Conservation (phyloP, 2,113 vertebrate species). For the Ictalurus furcatus region DNA sequence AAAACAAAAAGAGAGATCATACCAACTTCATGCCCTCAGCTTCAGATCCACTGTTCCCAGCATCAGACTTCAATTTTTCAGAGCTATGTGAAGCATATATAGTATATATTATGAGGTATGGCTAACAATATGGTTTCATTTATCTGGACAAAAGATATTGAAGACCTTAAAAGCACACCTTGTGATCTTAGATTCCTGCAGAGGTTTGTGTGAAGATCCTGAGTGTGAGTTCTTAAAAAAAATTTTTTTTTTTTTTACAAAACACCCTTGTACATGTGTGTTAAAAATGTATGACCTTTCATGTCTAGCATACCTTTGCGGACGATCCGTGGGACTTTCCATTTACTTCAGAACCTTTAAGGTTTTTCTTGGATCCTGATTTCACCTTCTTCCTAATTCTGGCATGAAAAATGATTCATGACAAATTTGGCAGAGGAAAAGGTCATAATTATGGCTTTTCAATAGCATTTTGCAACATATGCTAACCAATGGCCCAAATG, state of each 20-base stretch:
- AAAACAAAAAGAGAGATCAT: not conserved
- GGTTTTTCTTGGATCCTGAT: slow-evolving; percentile 8
- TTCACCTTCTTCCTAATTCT: slow-evolving; percentile 13
- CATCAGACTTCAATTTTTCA: slow-evolving; percentile 20
- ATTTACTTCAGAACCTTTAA: not conserved
- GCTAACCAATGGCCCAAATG: not conserved
- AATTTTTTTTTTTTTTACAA: not conserved
- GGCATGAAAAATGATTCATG: not conserved
- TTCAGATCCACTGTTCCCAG: slow-evolving; percentile 17
- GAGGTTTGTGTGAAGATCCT: slow-evolving; percentile 24
- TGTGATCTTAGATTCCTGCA: slow-evolving; percentile 49
- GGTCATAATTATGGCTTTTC: not conserved
- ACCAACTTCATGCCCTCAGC: not conserved
- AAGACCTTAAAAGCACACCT: slow-evolving; percentile 35
- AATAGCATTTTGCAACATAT: not conserved
- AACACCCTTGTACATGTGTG: not conserved
- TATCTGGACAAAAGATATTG: not conserved
- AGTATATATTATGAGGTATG: slow-evolving; percentile 7
- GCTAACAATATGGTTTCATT: not conserved
- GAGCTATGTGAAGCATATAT: slow-evolving; percentile 26
- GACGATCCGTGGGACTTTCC: slow-evolving; percentile 20
- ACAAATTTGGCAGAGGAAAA: not conserved
- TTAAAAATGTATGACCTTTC: not conserved
- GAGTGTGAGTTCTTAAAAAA: slow-evolving; percentile 14
- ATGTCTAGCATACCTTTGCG: slow-evolving; percentile 16